Percentiles rank a stretch among this genome's conserved stretches.
Conservation (phyloP, 2,113 vertebrate species). For the Odocoileus virginianus region DNA sequence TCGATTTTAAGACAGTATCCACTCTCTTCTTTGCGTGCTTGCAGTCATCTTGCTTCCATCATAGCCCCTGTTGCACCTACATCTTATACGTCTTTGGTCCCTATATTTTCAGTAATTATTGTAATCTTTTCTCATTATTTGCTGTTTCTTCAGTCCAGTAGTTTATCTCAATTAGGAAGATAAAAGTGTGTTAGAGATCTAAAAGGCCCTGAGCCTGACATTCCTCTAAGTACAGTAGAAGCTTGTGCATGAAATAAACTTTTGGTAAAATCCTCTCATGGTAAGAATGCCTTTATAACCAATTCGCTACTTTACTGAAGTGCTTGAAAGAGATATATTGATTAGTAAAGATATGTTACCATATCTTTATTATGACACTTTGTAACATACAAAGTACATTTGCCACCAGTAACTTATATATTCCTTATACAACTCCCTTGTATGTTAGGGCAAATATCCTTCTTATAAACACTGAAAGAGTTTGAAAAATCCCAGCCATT, state of each 20-base stretch:
- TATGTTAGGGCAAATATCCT: background rate
- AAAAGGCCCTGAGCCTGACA: background rate
- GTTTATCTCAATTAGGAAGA: background rate
- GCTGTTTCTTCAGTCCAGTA: background rate
- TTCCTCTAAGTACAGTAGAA: background rate
- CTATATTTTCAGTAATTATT: background rate
- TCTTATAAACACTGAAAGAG: background rate
- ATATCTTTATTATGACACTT: background rate
- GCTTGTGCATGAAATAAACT: background rate
- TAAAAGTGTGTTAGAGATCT: constrained; percentile 14
- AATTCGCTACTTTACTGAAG: background rate
- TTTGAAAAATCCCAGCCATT: background rate
- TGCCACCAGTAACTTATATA: background rate
- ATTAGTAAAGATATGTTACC: background rate
- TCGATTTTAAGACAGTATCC: background rate
- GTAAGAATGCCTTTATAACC: background rate
- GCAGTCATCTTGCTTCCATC: background rate
- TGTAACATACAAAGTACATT: background rate
- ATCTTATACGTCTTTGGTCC: background rate
- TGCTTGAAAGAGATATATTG: background rate
- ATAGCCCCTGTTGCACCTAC: background rate
- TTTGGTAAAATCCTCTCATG: background rate
- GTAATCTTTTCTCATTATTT: background rate
- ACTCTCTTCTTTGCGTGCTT: background rate
- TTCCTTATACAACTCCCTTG: background rate